Conservation (phyloP, 35 echinoderm and acorn worm genomes). For the Holothuria glaberrima region DNA sequence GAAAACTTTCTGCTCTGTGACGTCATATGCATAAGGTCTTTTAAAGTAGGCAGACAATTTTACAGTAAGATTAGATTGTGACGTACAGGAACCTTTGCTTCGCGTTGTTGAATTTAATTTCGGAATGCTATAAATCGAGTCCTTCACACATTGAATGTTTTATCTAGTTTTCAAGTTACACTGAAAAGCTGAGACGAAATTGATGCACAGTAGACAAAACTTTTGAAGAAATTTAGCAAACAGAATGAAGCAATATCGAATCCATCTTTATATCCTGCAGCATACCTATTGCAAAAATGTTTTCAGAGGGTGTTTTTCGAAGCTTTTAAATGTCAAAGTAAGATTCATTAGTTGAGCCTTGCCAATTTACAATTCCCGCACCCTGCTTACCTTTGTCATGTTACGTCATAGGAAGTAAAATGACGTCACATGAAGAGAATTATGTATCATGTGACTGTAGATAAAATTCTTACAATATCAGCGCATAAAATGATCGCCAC, state of each 20-base stretch:
- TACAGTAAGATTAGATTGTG: no score
- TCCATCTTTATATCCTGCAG: neutral
- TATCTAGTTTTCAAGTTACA: neutral
- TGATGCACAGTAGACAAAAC: neutral
- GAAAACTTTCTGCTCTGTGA: no score
- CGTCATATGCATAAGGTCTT: no score
- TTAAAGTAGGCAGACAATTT: no score
- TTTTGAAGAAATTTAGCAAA: neutral
- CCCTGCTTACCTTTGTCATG: neutral
- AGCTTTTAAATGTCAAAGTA: no score
- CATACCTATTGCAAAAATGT: no score
- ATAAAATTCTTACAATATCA: neutral
- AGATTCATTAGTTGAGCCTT: neutral
- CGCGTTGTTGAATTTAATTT: no score
- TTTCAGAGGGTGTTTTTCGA: no score
- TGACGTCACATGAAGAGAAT: neutral
- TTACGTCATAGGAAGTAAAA: neutral
- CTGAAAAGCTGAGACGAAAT: neutral
- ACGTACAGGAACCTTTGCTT: neutral
- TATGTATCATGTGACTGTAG: neutral
- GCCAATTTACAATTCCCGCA: neutral
- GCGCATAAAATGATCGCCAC: neutral
- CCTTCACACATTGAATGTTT: neutral
- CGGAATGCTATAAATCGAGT: no score
- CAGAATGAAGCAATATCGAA: neutral